phyloP scores from a whole-genome alignment of 2,797 vertebrate species.

The Platalea minor region DNA sequence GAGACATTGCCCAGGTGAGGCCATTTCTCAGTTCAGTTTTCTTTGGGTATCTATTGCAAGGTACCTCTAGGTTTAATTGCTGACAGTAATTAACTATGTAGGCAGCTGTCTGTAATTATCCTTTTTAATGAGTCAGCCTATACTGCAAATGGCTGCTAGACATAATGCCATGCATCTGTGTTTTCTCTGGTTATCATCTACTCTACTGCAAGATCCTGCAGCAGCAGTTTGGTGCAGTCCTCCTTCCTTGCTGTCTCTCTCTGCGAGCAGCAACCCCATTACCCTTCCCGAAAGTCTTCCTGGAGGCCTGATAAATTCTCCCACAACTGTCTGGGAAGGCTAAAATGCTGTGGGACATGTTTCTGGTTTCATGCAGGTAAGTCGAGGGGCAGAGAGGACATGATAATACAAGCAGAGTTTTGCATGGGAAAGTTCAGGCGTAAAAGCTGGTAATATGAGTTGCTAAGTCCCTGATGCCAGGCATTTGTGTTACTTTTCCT shows the following conservation, averaged over 20 bases:
- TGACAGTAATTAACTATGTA: not conserved
- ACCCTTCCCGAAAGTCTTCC: not conserved
- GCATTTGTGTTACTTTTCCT: not conserved
- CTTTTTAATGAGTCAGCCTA: not conserved
- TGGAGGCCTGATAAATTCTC: not conserved
- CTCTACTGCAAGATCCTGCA: not conserved
- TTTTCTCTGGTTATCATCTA: not conserved
- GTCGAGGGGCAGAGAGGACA: not conserved
- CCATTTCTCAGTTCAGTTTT: not conserved
- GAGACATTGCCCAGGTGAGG: not conserved
- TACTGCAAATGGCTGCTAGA: not conserved
- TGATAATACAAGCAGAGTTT: rapidly evolving
- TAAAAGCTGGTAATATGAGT: rapidly evolving
- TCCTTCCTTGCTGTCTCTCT: rapidly evolving
- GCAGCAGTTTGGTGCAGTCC: not conserved
- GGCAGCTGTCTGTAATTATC: slow-evolving; percentile 14
- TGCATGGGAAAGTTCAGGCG: not conserved
- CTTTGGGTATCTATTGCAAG: not conserved
- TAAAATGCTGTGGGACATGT: rapidly evolving
- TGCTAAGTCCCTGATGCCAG: not conserved
- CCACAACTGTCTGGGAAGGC: rapidly evolving
- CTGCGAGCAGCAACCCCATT: rapidly evolving
- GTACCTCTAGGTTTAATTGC: not conserved
- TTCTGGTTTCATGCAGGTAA: not conserved
- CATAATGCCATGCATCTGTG: not conserved